phyloP scores from a whole-genome alignment of 2,888 invertebrate genomes.

The Oegoconia quadripuncta region DNA sequence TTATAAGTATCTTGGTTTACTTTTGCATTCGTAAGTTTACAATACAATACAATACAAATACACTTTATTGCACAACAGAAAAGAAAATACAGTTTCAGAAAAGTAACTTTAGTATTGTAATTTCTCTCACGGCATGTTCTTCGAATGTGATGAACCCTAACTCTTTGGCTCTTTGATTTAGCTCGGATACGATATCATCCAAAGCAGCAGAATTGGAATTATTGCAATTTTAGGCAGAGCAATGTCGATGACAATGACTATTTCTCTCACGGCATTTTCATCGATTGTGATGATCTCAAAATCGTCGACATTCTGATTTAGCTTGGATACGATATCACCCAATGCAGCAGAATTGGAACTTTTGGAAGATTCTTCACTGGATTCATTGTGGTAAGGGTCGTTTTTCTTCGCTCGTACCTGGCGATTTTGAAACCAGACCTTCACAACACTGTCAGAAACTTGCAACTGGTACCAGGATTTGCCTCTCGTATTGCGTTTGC shows the following conservation, averaged over 20 bases:
- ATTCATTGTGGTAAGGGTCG: neutral
- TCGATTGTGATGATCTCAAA: conserved; percentile 47
- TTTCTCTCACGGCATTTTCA: conserved; percentile 34
- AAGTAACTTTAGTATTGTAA: too few species aligned
- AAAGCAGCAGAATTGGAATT: conserved; percentile 20
- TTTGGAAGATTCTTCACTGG: neutral
- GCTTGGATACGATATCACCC: conserved; percentile 40
- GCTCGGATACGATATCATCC: conserved; percentile 40
- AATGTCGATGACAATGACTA: conserved; percentile 36
- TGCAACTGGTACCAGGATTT: conserved; percentile 81
- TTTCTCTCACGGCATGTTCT: conserved; percentile 34
- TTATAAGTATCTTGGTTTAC: too few species aligned
- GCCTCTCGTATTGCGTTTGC: conserved; percentile 82
- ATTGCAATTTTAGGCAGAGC: conserved; percentile 10
- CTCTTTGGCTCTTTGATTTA: conserved; percentile 38
- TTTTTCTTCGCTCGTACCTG: conserved; percentile 79
- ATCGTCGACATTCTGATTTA: conserved; percentile 38
- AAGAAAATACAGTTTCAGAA: too few species aligned
- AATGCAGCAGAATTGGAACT: conserved; percentile 20
- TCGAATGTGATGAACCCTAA: conserved; percentile 47
- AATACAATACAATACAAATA: too few species aligned
- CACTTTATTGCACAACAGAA: too few species aligned
- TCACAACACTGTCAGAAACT: conserved; percentile 84
- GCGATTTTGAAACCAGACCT: conserved; percentile 89
- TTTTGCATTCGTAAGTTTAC: too few species aligned